phyloP scores from a whole-genome alignment of 2,113 vertebrate genomes.

The Gadus macrocephalus region DNA sequence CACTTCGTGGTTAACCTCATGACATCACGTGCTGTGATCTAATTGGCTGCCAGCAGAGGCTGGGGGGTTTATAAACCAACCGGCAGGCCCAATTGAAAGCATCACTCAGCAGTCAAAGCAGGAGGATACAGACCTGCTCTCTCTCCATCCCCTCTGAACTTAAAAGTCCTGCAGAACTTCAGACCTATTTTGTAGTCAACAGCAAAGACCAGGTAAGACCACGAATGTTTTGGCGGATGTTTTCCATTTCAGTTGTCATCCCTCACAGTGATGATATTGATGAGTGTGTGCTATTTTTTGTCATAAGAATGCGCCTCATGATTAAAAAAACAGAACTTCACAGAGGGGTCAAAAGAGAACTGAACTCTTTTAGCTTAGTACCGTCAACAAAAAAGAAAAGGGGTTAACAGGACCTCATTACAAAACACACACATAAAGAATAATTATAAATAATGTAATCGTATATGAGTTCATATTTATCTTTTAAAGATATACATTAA shows the following conservation, averaged over 20 bases:
- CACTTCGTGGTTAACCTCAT: constrained; percentile 71
- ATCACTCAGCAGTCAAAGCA: constrained; percentile 45
- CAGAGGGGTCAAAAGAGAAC: no score
- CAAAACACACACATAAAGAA: no score
- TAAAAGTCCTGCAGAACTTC: background rate
- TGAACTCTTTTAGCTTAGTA: no score
- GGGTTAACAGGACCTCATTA: no score
- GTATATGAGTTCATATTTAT: no score
- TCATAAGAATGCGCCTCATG: no score
- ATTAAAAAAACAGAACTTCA: no score
- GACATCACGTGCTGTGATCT: constrained; percentile 56
- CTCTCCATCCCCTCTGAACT: background rate
- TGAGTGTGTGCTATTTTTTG: no score
- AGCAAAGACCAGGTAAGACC: background rate
- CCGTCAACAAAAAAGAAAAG: no score
- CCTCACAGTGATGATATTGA: no score
- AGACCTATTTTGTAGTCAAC: background rate
- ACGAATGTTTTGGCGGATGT: background rate
- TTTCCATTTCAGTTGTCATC: background rate
- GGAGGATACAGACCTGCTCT: constrained; percentile 33
- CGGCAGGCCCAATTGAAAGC: constrained; percentile 35
- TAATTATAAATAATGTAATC: no score
- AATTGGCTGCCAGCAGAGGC: constrained; percentile 63
- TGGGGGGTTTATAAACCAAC: constrained; percentile 69
- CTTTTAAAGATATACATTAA: no score